phyloP scores from a whole-genome alignment of 2,113 vertebrate species.

The Tragelaphus scriptus region DNA sequence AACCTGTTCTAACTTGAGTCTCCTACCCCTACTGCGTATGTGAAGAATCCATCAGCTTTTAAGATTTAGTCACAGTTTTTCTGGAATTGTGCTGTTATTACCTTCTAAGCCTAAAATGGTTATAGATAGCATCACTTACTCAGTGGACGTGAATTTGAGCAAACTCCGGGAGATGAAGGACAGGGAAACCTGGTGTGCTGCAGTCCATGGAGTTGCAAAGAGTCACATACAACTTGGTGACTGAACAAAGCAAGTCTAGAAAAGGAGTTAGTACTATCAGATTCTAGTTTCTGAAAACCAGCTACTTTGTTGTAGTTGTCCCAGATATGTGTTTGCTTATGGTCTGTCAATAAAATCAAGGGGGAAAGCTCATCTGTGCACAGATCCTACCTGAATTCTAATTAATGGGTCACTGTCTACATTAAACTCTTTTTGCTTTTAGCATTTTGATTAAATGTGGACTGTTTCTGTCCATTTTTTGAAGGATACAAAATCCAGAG shows the following conservation, averaged over 20 bases:
- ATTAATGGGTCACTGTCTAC: not conserved
- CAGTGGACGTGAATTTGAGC: not conserved
- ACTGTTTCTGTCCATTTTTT: not conserved
- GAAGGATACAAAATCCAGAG: not conserved
- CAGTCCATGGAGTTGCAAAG: not conserved
- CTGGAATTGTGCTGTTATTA: not conserved
- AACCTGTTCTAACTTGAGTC: not conserved
- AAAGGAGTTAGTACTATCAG: not conserved
- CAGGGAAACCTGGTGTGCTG: not conserved
- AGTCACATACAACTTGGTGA: not conserved
- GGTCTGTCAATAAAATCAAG: not conserved
- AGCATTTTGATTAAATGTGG: not conserved
- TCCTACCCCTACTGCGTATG: not conserved
- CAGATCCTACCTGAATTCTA: not conserved
- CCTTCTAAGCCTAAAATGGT: not conserved
- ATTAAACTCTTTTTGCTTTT: slow-evolving; percentile 1
- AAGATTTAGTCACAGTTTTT: not conserved
- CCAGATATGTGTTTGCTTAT: not conserved
- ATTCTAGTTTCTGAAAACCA: slow-evolving; percentile 10
- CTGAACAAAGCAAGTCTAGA: not conserved
- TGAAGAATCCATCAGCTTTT: not conserved
- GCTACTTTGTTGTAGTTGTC: not conserved
- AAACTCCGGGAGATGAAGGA: not conserved
- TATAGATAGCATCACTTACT: not conserved
- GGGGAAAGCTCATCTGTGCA: not conserved